Evolutionary conservation across 2,113 vertebrate genomes (phyloP).

Genomic region (Calonectris borealis): DNA sequence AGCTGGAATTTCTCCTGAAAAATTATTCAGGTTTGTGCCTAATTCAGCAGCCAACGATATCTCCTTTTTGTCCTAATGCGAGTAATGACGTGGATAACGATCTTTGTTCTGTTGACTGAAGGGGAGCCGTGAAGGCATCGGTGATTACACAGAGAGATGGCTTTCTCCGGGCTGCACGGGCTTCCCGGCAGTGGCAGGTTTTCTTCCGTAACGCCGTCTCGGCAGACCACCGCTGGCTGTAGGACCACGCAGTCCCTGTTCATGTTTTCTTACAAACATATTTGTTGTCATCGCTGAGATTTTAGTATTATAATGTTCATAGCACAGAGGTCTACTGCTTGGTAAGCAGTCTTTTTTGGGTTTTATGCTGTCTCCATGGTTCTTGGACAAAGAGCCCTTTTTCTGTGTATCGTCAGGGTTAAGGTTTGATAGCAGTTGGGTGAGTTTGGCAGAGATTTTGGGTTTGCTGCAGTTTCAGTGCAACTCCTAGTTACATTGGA

Average conservation of each 20-base stretch:
- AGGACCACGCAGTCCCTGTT: fast-evolving
- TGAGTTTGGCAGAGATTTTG: neutral
- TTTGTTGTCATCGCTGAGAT: neutral
- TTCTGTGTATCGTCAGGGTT: neutral
- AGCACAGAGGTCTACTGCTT: neutral
- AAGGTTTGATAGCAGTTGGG: neutral
- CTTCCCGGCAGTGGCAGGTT: neutral
- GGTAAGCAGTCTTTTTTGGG: neutral
- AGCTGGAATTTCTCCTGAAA: neutral
- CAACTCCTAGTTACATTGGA: neutral
- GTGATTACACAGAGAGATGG: neutral
- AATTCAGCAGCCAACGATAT: neutral
- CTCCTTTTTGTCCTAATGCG: neutral
- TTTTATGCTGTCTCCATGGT: neutral
- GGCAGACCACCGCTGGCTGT: neutral
- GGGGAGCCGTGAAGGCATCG: neutral
- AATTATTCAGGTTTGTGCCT: neutral
- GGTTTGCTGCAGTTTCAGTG: neutral
- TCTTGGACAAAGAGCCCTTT: neutral
- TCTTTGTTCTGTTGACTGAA: neutral
- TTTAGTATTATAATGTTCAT: fast-evolving
- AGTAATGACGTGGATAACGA: neutral
- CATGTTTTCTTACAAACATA: neutral
- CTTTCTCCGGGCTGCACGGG: neutral
- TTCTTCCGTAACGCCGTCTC: fast-evolving